Conservation (phyloP, 2,888 invertebrate species). For the Labia minor region DNA sequence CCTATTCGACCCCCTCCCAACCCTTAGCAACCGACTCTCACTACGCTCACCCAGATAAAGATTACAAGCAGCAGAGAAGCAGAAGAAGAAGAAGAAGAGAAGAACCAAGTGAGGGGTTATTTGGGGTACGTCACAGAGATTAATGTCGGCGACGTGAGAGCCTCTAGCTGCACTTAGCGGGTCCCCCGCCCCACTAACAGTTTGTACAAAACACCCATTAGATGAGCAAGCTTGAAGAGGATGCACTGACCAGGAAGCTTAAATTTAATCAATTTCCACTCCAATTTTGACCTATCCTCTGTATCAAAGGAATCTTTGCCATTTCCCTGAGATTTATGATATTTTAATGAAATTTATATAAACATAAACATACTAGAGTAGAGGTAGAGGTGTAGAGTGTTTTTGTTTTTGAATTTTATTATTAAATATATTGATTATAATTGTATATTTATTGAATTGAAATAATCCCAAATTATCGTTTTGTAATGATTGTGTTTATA, state of each 20-base stretch:
- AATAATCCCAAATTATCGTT: too few species aligned
- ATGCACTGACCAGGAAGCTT: background rate
- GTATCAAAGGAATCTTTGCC: background rate
- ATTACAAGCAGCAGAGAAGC: background rate
- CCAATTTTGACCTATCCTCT: background rate
- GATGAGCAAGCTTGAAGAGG: background rate
- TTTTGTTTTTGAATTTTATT: too few species aligned
- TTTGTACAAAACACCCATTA: slow-evolving; percentile 13
- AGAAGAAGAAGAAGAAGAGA: background rate
- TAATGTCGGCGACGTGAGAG: slow-evolving; percentile 7
- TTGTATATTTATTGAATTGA: too few species aligned
- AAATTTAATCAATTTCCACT: background rate
- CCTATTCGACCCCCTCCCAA: slow-evolving; percentile 13
- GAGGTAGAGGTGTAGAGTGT: background rate
- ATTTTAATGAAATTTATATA: background rate
- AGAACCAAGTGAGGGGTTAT: background rate
- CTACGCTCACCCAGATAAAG: background rate
- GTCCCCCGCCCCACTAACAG: background rate
- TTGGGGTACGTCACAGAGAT: background rate
- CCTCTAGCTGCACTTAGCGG: slow-evolving; percentile 2
- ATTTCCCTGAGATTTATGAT: background rate
- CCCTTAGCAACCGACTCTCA: slow-evolving; percentile 3
- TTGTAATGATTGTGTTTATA: too few species aligned
- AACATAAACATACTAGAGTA: too few species aligned
- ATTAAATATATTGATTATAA: too few species aligned